Conservation (phyloP, 2,888 invertebrate genomes). For the Psylliodes chrysocephalus region DNA sequence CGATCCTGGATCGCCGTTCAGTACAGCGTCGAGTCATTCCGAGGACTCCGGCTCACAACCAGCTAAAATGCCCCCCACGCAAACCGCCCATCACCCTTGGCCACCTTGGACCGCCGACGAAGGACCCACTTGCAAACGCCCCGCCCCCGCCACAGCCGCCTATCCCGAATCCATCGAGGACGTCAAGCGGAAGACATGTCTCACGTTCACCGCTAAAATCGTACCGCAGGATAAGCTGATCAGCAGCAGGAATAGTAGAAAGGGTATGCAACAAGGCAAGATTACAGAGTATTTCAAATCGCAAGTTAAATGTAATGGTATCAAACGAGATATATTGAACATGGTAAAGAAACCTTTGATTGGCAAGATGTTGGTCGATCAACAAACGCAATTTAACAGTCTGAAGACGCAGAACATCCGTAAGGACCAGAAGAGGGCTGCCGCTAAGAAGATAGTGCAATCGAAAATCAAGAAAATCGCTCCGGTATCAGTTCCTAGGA, state of each 20-base stretch:
- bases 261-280: slow-evolving; percentile 73
- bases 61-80: slow-evolving; percentile 60
- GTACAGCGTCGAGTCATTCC: slow-evolving; percentile 70
- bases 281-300: slow-evolving; percentile 88
- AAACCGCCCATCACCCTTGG: slow-evolving; percentile 53
- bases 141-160: slow-evolving; percentile 50
- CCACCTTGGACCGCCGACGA: slow-evolving; percentile 57
- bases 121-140: slow-evolving; percentile 45
- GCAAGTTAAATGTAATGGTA: slow-evolving; percentile 75
- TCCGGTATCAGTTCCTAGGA: slow-evolving; percentile 59
- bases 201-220: slow-evolving; percentile 36
- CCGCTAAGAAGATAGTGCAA: slow-evolving; percentile 57
- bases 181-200: slow-evolving; percentile 26
- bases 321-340: slow-evolving; percentile 55
- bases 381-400: slow-evolving; percentile 53
- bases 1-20: slow-evolving; percentile 87
- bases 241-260: slow-evolving; percentile 30
- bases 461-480: slow-evolving; percentile 56
- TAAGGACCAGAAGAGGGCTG: slow-evolving; percentile 57
- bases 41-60: slow-evolving; percentile 59
- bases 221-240: slow-evolving; percentile 44
- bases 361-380: slow-evolving; percentile 53
- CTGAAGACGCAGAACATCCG: slow-evolving; percentile 44
- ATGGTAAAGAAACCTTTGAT: slow-evolving; percentile 42
- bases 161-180: slow-evolving; percentile 47